phyloP scores from a whole-genome alignment of 2,888 invertebrate genomes.

The Drosophila testacea region DNA sequence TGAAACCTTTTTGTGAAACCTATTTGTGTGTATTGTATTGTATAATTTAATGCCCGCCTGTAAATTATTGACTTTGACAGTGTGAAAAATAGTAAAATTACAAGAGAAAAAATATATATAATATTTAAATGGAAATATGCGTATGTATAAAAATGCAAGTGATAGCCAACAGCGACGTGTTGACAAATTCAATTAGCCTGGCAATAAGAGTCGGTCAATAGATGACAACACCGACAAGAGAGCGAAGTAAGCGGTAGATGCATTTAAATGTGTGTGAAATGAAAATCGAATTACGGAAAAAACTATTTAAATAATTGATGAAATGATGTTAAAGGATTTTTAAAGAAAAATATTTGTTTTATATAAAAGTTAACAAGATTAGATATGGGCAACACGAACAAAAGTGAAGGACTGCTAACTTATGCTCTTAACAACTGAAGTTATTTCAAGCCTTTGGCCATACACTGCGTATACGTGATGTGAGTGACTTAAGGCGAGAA shows the following conservation, averaged over 20 bases:
- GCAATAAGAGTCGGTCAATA: constrained; percentile 50
- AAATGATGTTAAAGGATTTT: not conserved
- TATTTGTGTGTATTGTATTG: constrained; percentile 18
- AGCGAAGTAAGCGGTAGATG: not conserved
- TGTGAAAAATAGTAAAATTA: constrained; percentile 43
- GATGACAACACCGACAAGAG: constrained; percentile 37
- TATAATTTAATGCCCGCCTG: constrained; percentile 10
- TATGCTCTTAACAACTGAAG: not conserved
- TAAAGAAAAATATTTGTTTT: not conserved
- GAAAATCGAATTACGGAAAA: constrained; percentile 38
- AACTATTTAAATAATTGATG: constrained; percentile 31
- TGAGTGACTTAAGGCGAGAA: not conserved
- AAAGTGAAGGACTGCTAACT: not conserved
- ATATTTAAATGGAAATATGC: constrained; percentile 13
- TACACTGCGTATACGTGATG: constrained; percentile 41
- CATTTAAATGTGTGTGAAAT: constrained; percentile 30
- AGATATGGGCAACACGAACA: not conserved
- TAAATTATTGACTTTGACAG: constrained; percentile 64
- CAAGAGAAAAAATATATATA: constrained; percentile 18
- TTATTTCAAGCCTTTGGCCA: not conserved
- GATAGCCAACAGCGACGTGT: constrained; percentile 53
- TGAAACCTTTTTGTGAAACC: not conserved
- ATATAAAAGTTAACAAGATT: not conserved
- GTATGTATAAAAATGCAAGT: constrained; percentile 49
- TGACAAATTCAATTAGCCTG: constrained; percentile 73